These are phyloP conservation scores for Chelonus formosanus DNA, from an alignment of 2,888 invertebrate genomes.

Conservation along the genomic window DNA sequence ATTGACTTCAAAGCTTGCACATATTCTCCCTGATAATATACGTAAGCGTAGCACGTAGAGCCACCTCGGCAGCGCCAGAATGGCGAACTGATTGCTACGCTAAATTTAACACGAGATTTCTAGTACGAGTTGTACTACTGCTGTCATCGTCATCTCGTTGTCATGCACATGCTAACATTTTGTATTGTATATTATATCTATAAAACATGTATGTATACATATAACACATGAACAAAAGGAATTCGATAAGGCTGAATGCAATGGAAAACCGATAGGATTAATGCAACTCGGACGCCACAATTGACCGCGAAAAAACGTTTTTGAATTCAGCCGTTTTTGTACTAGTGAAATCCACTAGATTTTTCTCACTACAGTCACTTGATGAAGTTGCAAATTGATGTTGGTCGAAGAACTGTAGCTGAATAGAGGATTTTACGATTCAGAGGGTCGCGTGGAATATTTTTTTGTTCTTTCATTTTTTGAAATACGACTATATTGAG, in stretches of 20 bases:
- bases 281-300: conserved; percentile 14
- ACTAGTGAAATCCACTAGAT: conserved; percentile 8
- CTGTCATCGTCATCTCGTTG: conserved; percentile 9
- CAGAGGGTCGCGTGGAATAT: neutral
- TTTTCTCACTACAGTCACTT: neutral
- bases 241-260: conserved; percentile 10
- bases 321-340: conserved; percentile 11
- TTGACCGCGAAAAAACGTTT: conserved; percentile 15
- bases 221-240: conserved; percentile 3
- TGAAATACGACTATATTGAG: neutral
- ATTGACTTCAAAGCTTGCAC: conserved; percentile 30
- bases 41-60: conserved; percentile 52
- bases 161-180: conserved; percentile 13
- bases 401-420: neutral
- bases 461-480: neutral
- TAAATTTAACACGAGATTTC: conserved; percentile 47
- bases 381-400: conserved; percentile 16
- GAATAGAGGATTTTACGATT: neutral
- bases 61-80: conserved; percentile 48
- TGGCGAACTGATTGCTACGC: conserved; percentile 55
- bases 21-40: conserved; percentile 48
- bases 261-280: conserved; percentile 12
- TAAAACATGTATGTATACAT: neutral
- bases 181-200: neutral
- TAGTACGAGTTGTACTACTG: neutral